Evolutionary conservation across 1,140 invertebrate genomes (phyloP).

Genomic region (Ceratina calcarata): DNA sequence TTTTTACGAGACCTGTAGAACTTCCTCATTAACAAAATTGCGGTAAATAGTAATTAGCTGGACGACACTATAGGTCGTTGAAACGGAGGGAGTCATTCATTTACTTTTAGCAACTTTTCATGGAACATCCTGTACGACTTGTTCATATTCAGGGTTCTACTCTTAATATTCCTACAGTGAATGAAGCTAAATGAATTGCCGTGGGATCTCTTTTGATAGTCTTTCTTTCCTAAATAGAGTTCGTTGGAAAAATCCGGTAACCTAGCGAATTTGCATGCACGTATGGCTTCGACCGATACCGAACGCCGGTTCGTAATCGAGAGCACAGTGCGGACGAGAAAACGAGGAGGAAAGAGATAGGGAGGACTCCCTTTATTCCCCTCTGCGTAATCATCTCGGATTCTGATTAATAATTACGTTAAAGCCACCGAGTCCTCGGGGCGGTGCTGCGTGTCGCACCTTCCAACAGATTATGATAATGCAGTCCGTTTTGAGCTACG

Average conservation of each 20-base stretch:
- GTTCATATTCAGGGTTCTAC: no score
- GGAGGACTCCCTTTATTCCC: constrained; percentile 12
- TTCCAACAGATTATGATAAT: constrained; percentile 70
- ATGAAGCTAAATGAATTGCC: no score
- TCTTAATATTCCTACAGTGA: no score
- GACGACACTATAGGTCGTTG: no score
- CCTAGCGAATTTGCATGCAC: neutral
- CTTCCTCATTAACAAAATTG: no score
- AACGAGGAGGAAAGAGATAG: neutral
- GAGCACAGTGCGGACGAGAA: neutral
- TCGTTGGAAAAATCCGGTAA: neutral
- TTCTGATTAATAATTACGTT: constrained; percentile 64
- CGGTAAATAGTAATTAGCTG: no score
- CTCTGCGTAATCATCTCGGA: constrained; percentile 42
- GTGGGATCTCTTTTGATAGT: no score
- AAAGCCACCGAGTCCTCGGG: constrained; percentile 49
- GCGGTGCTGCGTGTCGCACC: constrained; percentile 46
- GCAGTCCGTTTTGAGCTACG: constrained; percentile 65
- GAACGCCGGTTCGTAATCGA: constrained; percentile 19
- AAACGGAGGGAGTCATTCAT: no score
- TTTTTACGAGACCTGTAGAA: no score
- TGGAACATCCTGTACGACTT: no score
- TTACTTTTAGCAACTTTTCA: no score
- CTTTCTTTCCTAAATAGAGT: neutral
- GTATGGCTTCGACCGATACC: neutral